A percentile compares a stretch with the other conserved stretches of the same genome.
These are phyloP conservation scores for Invenusta paracnida DNA, from an alignment of 2,888 invertebrate species.

Conservation along the genomic window DNA sequence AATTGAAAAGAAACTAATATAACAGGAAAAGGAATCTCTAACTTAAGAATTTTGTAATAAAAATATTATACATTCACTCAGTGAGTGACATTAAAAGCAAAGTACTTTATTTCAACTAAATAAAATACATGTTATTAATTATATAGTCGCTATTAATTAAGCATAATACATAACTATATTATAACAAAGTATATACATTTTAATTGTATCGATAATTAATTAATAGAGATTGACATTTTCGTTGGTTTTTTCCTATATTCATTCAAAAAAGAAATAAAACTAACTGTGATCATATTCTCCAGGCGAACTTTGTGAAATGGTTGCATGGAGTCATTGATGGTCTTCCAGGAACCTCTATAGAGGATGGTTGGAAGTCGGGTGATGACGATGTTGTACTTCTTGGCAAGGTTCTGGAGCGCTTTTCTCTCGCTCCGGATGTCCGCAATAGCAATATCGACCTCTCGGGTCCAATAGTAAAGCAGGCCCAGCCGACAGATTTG, in stretches of 20 bases:
- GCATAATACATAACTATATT: no score
- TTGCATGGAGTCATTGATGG: constrained; percentile 53
- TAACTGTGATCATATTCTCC: constrained; percentile 57
- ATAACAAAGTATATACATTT: no score
- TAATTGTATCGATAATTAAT: no score
- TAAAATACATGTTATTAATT: no score
- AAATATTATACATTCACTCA: no score
- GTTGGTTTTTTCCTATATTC: no score
- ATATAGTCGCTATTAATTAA: no score
- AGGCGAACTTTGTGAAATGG: constrained; percentile 55
- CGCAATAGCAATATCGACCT: constrained; percentile 56
- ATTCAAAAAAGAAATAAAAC: no score
- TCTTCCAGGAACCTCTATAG: constrained; percentile 52
- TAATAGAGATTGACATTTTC: no score
- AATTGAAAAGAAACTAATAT: background rate
- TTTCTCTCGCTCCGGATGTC: constrained; percentile 58
- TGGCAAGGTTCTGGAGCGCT: constrained; percentile 53
- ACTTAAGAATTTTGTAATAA: no score
- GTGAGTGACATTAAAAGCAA: no score
- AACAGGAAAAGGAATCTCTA: background rate
- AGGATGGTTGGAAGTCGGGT: constrained; percentile 52
- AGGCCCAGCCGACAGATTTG: constrained; percentile 59
- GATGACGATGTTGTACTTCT: constrained; percentile 53
- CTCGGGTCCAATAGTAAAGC: constrained; percentile 58
- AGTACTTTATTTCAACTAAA: no score